Evolutionary conservation across 2,888 invertebrate genomes (phyloP), one percentile per base, ranked within the genome.

Genomic region (Rugalucina vietnamica): DNA sequence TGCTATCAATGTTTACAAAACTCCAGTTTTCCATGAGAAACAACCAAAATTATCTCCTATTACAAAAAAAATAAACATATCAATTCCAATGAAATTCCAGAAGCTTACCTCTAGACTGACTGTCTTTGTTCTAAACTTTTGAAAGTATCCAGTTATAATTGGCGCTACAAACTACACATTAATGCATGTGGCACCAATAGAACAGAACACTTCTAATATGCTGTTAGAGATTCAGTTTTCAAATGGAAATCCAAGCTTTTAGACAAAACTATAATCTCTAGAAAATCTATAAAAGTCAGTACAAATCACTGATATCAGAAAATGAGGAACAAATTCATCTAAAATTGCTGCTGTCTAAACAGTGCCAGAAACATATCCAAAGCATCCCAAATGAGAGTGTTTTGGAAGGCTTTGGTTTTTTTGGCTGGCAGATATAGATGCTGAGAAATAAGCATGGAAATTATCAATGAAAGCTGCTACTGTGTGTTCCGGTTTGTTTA

Each of bases 301-400:
- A 1, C 65, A 57, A 65, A 18, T 34, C 34, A 34, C 1, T n/a
- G n/a, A n/a, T 65, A 65, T 65, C 65, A 65, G 65, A 65, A 65
- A 34, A 65, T 65, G 24, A 65, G 65, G 34, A 65, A 65, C 65
- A 65, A 65, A 65, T 65, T 65, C 65, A 65, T 65, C 65, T 65
- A 65, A 65, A 65, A 65, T 65, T 65, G 65, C 65, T 65, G 21
- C 29, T 65, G 65, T 65, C 65, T 65, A 32, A 65, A 65, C 34
- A 32, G 34, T 65, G 65, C 65, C 65, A 65, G 24, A 34, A 65
- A 65, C 34, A 65, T 34, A 65, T 65, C 65, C 65, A 65, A 65
- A 34, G 65, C 65, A 65, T 65, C 65, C 65, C 65, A 65, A 65
- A 65, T 65, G 65, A 65, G 65, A 65, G 65, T 34, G 32, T 34